Evolutionary conservation across 2,888 invertebrate species (phyloP), one percentile per base, ranked within the genome.

Genomic region (Cheilosia pagana): DNA sequence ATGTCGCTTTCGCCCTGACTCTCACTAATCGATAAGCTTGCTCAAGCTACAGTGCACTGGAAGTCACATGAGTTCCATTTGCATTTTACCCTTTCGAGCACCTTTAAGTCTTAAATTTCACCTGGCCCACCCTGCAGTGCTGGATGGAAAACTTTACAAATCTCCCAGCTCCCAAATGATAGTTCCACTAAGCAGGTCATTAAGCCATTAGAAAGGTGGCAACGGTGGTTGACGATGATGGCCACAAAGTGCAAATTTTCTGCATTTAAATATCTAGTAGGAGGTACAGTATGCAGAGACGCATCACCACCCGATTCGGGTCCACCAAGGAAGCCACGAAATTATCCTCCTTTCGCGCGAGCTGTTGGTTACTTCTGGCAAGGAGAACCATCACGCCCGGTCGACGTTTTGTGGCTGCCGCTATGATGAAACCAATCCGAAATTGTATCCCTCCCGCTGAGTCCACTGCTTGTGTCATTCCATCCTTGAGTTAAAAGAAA

Each of bases 141-240:
- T n/a, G 14, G 16, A 12, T 16, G 23, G 45, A 39, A 19, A 75
- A 57, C 65, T 65, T 63, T 65, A 28, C 45, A 63, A 65, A 52
- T 39, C 71, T 35, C 23, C 62, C 7, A 31, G 25, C 41, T 43
- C 60, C 41, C 55, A 75, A 75, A 77, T 67, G 25, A 60, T 52
- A 52, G 65, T 79, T 75, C 53, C 75, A 76, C 85, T 79, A 75
- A 79, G 75, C 60, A 71, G 75, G 65, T 79, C 75, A 85, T 85
- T 81, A 85, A 79, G 79, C 75, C 62, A 85, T 85, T 81, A 79
- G 43, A 71, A 53, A 55, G 59, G 50, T 57, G 52, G 31, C 23
- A 21, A 7, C 16, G 35, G 45, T 35, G 23, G 45, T 35, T 25
- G 7, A 31, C n/a, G 50, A 28, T 39, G 19, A 12, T 28, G 19